A percentile compares a stretch with the other conserved stretches of the same genome.
Evolutionary conservation across 2,113 vertebrate species (phyloP).

Genomic region (Siniperca knerii): DNA sequence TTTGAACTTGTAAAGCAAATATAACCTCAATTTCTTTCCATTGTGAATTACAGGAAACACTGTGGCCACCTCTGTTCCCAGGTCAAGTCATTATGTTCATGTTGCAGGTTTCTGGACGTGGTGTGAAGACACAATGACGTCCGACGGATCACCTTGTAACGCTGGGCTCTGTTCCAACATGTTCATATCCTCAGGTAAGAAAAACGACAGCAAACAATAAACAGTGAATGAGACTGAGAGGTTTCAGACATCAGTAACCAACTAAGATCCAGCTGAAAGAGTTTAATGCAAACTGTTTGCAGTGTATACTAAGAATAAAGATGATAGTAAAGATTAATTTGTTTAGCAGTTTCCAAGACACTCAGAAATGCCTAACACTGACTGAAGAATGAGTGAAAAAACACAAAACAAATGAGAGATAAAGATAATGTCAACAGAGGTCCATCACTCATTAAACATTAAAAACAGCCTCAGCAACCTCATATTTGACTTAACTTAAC

Average conservation of each 20-base stretch:
- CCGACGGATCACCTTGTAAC: conserved; percentile 46
- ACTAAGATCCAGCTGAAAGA: background rate
- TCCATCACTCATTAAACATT: conserved; percentile 18
- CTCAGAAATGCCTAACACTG: background rate
- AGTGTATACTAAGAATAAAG: background rate
- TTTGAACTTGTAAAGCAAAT: conserved; percentile 1
- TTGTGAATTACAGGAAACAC: conserved; percentile 16
- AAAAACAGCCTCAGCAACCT: conserved; percentile 13
- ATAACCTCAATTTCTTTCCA: background rate
- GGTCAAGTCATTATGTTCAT: conserved; percentile 4
- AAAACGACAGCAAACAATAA: conserved; percentile 81
- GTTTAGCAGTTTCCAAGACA: background rate
- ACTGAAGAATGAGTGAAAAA: background rate
- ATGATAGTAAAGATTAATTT: background rate
- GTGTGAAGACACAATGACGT: conserved; percentile 23
- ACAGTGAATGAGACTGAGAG: conserved; percentile 11
- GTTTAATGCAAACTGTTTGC: background rate
- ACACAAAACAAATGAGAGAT: conserved; percentile 14
- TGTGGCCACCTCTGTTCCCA: background rate
- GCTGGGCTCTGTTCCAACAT: conserved; percentile 81
- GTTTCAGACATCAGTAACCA: conserved; percentile 22
- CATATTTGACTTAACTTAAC: conserved; percentile 14
- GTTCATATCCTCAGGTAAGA: conserved; percentile 87
- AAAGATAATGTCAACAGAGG: conserved; percentile 1
- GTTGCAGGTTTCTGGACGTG: conserved; percentile 25